These are phyloP conservation scores for Heterodera schachtii DNA, from an alignment of 1,140 invertebrate genomes.

Conservation along the genomic window DNA sequence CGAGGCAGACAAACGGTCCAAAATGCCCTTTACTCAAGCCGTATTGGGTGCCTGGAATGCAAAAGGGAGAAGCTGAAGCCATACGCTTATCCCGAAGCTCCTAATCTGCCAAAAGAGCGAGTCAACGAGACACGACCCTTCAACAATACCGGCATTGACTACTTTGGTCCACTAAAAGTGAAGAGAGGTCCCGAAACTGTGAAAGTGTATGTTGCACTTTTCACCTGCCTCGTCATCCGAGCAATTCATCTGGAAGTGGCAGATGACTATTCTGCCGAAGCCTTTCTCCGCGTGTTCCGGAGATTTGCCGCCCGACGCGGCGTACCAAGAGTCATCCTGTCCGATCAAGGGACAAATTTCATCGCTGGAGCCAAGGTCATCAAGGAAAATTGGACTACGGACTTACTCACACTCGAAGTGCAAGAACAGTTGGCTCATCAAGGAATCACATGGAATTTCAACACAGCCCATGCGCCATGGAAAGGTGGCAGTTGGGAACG, in stretches of 20 bases:
- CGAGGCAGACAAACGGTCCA: constrained; percentile 2
- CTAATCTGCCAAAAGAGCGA: background rate
- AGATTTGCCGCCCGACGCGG: constrained; percentile 12
- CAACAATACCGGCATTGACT: constrained; percentile 3
- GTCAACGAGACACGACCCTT: background rate
- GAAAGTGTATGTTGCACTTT: constrained; percentile 9
- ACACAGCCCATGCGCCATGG: constrained; percentile 20
- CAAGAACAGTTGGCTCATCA: background rate
- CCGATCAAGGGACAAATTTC: constrained; percentile 33
- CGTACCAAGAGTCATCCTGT: constrained; percentile 10
- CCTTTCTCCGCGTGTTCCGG: constrained; percentile 15
- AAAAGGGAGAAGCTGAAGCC: background rate
- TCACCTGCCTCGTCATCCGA: constrained; percentile 21
- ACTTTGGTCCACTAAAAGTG: constrained; percentile 6
- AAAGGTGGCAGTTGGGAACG: constrained; percentile 5
- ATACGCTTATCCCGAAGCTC: background rate
- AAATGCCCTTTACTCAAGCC: no score
- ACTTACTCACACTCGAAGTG: background rate
- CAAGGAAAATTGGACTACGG: background rate
- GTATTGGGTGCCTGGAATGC: background rate
- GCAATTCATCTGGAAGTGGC: constrained; percentile 23
- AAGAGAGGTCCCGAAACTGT: background rate
- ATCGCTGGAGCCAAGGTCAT: background rate
- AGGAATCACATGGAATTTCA: constrained; percentile 9
- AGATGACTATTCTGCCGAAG: constrained; percentile 9